phyloP scores from a whole-genome alignment of 2,888 invertebrate genomes.

The Pandemis heparana region DNA sequence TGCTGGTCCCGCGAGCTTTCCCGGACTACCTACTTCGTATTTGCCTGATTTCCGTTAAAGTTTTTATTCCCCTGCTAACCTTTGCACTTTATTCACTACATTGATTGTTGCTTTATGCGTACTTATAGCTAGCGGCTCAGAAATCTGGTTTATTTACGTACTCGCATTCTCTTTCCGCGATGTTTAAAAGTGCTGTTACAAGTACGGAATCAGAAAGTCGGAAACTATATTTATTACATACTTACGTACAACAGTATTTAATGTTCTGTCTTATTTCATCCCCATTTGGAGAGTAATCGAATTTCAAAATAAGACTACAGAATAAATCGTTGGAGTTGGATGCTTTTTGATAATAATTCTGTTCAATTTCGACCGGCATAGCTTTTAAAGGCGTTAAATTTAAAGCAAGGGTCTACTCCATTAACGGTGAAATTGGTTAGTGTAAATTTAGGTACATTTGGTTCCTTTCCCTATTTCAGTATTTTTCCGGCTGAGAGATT shows the following conservation, averaged over 20 bases:
- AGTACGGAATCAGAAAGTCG: too few relatives aligned
- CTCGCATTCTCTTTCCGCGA: neutral
- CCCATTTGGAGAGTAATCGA: neutral
- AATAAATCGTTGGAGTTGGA: neutral
- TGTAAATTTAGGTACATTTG: slow-evolving; percentile 2
- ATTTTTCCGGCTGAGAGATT: too few relatives aligned
- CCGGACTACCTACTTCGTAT: neutral
- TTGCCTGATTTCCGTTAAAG: slow-evolving; percentile 9
- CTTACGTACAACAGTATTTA: too few relatives aligned
- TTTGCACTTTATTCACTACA: slow-evolving; percentile 5
- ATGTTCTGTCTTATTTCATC: neutral
- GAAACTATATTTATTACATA: too few relatives aligned
- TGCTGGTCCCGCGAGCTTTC: slow-evolving; percentile 8
- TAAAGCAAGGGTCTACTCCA: slow-evolving; percentile 13
- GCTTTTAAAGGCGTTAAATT: slow-evolving; percentile 8
- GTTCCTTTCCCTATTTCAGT: neutral
- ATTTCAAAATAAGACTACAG: neutral
- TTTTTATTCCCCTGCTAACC: slow-evolving; percentile 4
- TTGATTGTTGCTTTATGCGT: neutral
- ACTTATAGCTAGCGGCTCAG: neutral
- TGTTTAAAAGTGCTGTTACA: too few relatives aligned
- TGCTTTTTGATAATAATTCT: neutral
- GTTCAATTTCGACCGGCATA: neutral
- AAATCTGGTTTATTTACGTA: too few relatives aligned
- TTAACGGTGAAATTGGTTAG: neutral